A percentile compares a stretch with the other conserved stretches of the same genome.
These are phyloP conservation scores for Drosophila kikkawai DNA, from an alignment of 1,140 invertebrate genomes.

Conservation along the genomic window DNA sequence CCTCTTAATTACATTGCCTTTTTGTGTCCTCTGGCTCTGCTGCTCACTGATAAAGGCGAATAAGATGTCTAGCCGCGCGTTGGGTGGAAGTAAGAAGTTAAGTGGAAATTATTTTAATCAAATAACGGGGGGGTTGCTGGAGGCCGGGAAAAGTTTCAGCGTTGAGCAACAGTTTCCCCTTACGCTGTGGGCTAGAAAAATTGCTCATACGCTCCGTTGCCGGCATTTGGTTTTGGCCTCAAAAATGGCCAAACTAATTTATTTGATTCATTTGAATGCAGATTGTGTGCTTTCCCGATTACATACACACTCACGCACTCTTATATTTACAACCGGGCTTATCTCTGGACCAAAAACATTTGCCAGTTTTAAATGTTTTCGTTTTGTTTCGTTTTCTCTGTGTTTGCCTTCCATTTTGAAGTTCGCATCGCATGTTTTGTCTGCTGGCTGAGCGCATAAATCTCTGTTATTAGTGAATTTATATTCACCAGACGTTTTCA, in stretches of 20 bases:
- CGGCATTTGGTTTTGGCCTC: conserved; percentile 46
- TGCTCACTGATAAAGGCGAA: conserved; percentile 31
- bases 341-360: conserved; percentile 48
- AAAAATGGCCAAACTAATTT: conserved; percentile 78
- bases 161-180: conserved; percentile 29
- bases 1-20: conserved; percentile 74
- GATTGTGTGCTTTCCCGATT: conserved; percentile 68
- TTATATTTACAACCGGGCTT: conserved; percentile 40
- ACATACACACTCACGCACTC: conserved; percentile 9
- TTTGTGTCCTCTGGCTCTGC: conserved; percentile 48
- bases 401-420: conserved; percentile 39
- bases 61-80: conserved; percentile 24
- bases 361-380: conserved; percentile 48
- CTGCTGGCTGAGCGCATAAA: conserved; percentile 51
- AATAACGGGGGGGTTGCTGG: conserved; percentile 51
- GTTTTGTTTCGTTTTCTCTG: conserved; percentile 5
- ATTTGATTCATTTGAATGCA: conserved; percentile 83
- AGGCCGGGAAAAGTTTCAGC: conserved; percentile 46
- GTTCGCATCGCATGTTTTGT: conserved; percentile 16
- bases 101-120: conserved; percentile 83
- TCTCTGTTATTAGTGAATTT: conserved; percentile 74
- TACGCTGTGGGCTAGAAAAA: conserved; percentile 4
- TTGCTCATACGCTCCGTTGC: conserved; percentile 28
- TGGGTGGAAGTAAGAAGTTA: conserved; percentile 66
- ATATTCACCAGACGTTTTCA: conserved; percentile 63